These are phyloP conservation scores for Polypterus bichir DNA, from an alignment of 2,113 vertebrate species.

Conservation along the genomic window DNA sequence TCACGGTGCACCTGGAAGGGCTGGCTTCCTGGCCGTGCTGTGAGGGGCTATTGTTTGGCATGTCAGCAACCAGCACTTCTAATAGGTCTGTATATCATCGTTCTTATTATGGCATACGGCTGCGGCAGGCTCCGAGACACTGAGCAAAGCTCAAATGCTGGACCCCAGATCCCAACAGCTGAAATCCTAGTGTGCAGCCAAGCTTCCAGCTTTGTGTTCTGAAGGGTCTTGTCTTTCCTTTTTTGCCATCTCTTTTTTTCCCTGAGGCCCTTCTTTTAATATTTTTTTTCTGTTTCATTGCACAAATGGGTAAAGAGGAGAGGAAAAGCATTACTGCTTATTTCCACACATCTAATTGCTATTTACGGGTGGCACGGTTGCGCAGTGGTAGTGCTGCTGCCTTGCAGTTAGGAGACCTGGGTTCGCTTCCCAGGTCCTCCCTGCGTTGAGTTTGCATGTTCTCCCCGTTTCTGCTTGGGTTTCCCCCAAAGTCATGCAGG, in stretches of 20 bases:
- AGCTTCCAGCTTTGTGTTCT: conserved; percentile 41
- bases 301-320: no score
- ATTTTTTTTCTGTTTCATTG: no score
- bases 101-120: conserved; percentile 44
- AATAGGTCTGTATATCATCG: conserved; percentile 48
- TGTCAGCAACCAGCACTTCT: conserved; percentile 49
- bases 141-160: conserved; percentile 37
- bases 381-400: no score
- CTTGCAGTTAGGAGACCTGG: no score
- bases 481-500: no score
- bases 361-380: no score
- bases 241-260: conserved; percentile 20
- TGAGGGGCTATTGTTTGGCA: conserved; percentile 54
- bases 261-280: conserved; percentile 16
- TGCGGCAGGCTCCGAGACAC: conserved; percentile 27
- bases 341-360: no score
- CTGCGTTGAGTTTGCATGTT: no score
- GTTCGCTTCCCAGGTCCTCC: no score
- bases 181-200: conserved; percentile 63
- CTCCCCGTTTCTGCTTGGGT: no score
- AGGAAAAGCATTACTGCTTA: no score
- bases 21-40: conserved; percentile 51
- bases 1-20: conserved; percentile 42
- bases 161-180: conserved; percentile 44
- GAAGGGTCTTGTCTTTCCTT: conserved; percentile 11